Percentiles rank a stretch among this genome's conserved stretches.
These are phyloP conservation scores for Amaurobius ferox DNA, from an alignment of 2,888 invertebrate genomes.

Conservation along the genomic window DNA sequence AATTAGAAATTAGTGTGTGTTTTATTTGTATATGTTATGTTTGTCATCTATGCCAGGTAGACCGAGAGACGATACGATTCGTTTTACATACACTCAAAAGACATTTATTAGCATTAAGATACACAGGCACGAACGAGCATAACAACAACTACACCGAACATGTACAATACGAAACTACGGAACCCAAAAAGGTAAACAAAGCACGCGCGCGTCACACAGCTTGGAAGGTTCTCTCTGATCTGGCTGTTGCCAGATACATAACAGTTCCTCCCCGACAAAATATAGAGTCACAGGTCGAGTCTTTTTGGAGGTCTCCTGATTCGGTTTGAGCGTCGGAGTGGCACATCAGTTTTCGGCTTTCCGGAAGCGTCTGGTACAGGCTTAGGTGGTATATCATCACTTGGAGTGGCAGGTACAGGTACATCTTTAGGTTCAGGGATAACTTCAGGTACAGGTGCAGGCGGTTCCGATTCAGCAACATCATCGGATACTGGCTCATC, in stretches of 20 bases:
- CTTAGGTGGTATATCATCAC: conserved; percentile 18
- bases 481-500: too few relatives aligned
- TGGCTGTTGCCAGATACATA: conserved; percentile 56
- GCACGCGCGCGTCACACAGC: too few relatives aligned
- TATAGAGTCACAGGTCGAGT: conserved; percentile 48
- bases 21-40: too few relatives aligned
- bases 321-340: conserved; percentile 42
- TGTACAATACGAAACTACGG: conserved; percentile 38
- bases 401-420: conserved; percentile 17
- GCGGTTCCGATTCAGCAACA: too few relatives aligned
- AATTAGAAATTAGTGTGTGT: too few relatives aligned
- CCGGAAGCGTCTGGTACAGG: conserved; percentile 18
- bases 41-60: conserved; percentile 48
- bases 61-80: conserved; percentile 49
- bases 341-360: conserved; percentile 26
- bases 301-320: conserved; percentile 45
- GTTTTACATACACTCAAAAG: conserved; percentile 50
- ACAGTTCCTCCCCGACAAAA: conserved; percentile 46
- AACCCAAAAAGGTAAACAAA: too few relatives aligned
- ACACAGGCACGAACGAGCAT: conserved; percentile 45
- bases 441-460: too few relatives aligned
- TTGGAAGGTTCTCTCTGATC: too few relatives aligned
- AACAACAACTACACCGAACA: conserved; percentile 44
- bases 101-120: conserved; percentile 45
- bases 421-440: conserved; percentile 24